Conservation (phyloP, 2,888 invertebrate genomes). For the Melanargia galathea region DNA sequence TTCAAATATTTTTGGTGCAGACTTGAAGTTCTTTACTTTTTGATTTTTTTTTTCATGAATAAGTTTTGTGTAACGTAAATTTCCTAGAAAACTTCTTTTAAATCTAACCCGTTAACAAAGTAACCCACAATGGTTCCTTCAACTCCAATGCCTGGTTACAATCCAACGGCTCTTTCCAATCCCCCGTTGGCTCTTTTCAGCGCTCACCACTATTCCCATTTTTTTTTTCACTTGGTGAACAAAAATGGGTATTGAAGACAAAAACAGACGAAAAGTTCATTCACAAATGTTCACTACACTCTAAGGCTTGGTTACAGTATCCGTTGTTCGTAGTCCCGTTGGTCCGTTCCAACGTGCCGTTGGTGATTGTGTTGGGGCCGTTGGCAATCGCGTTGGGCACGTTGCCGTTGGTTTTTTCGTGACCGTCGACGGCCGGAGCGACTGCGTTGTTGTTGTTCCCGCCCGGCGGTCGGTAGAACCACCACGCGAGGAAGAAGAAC, state of each 20-base stretch:
- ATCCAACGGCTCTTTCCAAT: not conserved
- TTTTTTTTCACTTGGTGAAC: too few relatives aligned
- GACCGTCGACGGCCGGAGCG: constrained; percentile 63
- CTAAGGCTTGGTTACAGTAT: constrained; percentile 72
- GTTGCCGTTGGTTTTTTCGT: constrained; percentile 51
- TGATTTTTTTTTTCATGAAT: too few relatives aligned
- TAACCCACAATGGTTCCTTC: not conserved
- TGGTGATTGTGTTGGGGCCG: constrained; percentile 49
- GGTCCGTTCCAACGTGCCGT: constrained; percentile 42
- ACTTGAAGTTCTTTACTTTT: too few relatives aligned
- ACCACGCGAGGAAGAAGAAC: constrained; percentile 89
- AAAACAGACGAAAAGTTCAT: constrained; percentile 12
- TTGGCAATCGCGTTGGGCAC: too few relatives aligned
- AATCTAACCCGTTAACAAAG: not conserved
- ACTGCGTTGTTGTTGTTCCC: constrained; percentile 62
- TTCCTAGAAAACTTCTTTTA: too few relatives aligned
- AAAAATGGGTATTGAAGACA: not conserved
- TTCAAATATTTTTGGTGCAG: too few relatives aligned
- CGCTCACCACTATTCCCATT: not conserved
- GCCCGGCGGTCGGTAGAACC: constrained; percentile 87
- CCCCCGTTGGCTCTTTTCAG: not conserved
- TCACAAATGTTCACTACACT: constrained; percentile 75
- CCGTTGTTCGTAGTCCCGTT: constrained; percentile 59
- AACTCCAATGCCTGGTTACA: not conserved
- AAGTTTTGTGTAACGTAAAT: too few relatives aligned